These are phyloP conservation scores for Taxidea taxus DNA, from an alignment of 2,113 vertebrate genomes.

Conservation along the genomic window DNA sequence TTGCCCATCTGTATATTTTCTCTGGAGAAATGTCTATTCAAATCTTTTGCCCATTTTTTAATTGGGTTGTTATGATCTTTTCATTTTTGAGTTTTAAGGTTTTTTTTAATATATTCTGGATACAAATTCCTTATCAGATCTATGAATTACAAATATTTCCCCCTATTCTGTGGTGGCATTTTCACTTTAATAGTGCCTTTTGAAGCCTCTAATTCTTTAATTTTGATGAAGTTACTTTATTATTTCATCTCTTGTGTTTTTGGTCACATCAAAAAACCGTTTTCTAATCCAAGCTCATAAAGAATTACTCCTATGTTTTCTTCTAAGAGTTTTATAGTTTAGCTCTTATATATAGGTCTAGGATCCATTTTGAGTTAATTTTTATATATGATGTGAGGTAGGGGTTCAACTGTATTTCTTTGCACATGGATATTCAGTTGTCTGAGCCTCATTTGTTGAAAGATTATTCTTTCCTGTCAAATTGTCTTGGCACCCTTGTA, in stretches of 20 bases:
- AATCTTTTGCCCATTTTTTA: not conserved
- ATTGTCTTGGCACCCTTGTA: slow-evolving; percentile 4
- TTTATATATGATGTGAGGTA: slow-evolving; percentile 25
- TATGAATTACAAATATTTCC: not conserved
- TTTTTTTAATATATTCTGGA: not conserved
- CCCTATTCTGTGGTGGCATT: not conserved
- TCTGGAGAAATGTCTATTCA: not conserved
- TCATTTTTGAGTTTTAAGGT: not conserved
- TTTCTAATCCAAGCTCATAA: not conserved
- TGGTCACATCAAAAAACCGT: not conserved
- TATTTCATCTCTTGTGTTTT: slow-evolving; percentile 20
- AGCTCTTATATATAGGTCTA: not conserved
- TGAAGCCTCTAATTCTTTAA: not conserved
- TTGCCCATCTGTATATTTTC: slow-evolving; percentile 8
- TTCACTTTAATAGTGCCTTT: not conserved
- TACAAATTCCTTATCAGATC: not conserved
- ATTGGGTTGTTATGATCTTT: not conserved
- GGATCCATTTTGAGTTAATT: not conserved
- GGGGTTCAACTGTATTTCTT: not conserved
- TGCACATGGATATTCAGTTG: not conserved
- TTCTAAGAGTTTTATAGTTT: slow-evolving; percentile 20
- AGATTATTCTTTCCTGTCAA: slow-evolving; percentile 6
- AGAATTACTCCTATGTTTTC: not conserved
- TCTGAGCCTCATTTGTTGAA: not conserved
- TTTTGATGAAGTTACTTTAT: not conserved